Conservation (phyloP, 2,113 vertebrate species). For the Clarias macrocephalus region DNA sequence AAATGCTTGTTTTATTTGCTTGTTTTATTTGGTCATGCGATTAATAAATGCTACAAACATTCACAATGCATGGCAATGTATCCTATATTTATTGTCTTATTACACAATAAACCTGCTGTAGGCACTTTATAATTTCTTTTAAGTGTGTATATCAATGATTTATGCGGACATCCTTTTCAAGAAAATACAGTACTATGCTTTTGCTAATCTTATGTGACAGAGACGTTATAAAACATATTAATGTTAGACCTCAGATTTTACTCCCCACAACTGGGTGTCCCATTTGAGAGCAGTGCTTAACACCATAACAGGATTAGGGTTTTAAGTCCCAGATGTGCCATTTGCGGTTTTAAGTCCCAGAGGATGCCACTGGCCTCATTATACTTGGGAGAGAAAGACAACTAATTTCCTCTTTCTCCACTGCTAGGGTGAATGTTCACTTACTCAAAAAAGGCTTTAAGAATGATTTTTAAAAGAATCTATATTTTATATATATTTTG, state of each 20-base stretch:
- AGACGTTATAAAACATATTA: background rate
- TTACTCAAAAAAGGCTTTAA: background rate
- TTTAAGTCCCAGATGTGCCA: background rate
- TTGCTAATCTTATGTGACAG: background rate
- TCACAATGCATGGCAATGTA: background rate
- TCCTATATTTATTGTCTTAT: background rate
- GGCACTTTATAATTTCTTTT: background rate
- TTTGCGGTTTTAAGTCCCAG: background rate
- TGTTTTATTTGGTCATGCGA: background rate
- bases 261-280: background rate
- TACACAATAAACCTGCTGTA: background rate
- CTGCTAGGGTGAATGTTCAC: background rate
- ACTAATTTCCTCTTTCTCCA: background rate
- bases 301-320: background rate
- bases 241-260: background rate
- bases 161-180: background rate
- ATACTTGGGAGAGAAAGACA: background rate
- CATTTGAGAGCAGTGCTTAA: background rate
- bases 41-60: background rate
- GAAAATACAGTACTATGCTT: background rate
- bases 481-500: background rate
- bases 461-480: background rate
- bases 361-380: background rate
- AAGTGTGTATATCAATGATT: background rate
- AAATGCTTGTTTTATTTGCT: background rate